Evolutionary conservation across 37 sponge, comb jelly and placozoan species (phyloP), one percentile per base, ranked within the genome.

Genomic region (Eunapius fragilis): DNA sequence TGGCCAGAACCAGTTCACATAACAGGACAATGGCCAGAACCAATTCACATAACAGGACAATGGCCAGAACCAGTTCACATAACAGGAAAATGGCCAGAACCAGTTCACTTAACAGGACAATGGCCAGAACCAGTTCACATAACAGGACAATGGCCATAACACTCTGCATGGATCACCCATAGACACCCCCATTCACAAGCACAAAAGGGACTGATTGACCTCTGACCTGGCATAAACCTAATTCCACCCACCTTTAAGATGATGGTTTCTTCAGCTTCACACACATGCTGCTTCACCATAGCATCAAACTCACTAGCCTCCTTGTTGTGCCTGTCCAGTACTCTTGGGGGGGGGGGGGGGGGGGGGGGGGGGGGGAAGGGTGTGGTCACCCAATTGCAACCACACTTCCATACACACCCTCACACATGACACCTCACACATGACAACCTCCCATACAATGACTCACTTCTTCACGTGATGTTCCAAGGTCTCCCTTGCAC

Each of bases 241-340:
- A n/a, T n/a, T n/a, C n/a, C 50, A 38, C 79, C 7, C 58, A 89
- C 90, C 75, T 84, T 85, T 25, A 36, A 36, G 30, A 37, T 30
- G 0, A 81, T 74, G 31, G 37, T 74, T 22, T 68, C 76, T 22
- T 84, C 28, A 24, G 80, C 90, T n/a, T 49, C 85, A 9, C 34
- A 48, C 34, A 89, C 33, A 2, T 89, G 85, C 30, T 84, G 48
- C 68, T 89, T 27, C 45, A 89, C 28, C 22, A 89, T 23, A 13
- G 34, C 50, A 19, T 89, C 90, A 81, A 85, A 85, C 35, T 89
- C 90, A 28, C 19, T 67, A 2, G 76, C 90, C 71, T 89, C 90
- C 67, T 81, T 32, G 58, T 48, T 75, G 73, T 89, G 90, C 19
- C 80, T 69, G 10, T 80, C 85, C 79, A 84, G 28, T 6, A 83